These are phyloP conservation scores for Scyliorhinus canicula DNA, from an alignment of 2,797 vertebrate species.

Conservation along the genomic window DNA sequence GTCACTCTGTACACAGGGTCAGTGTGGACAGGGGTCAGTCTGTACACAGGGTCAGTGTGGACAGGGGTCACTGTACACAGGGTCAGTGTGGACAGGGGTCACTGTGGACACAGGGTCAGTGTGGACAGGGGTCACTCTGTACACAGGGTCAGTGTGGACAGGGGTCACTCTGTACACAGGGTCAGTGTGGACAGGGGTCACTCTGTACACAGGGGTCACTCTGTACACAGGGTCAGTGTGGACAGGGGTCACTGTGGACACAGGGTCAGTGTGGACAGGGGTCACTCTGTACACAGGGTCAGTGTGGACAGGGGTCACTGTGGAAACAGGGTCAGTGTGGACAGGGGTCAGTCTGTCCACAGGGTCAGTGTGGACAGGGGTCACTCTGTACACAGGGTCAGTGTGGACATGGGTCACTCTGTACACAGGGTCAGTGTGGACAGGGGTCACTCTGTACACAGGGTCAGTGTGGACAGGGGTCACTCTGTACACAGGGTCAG, in stretches of 20 bases:
- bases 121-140: background rate
- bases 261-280: no score
- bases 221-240: background rate
- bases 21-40: background rate
- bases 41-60: background rate
- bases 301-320: no score
- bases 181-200: background rate
- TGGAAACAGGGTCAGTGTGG: no score
- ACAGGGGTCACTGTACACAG: no score
- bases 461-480: background rate
- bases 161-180: background rate
- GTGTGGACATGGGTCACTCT: no score
- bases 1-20: background rate
- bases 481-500: background rate
- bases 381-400: no score
- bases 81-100: background rate
- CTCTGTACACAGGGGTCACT: background rate
- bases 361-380: no score
- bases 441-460: background rate
- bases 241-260: no score
- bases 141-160: background rate
- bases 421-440: background rate
- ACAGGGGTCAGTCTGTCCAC: no score
- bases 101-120: no score
- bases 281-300: no score